Evolutionary conservation across 2,888 invertebrate species (phyloP).

Genomic region (Zygogramma bicolorata): DNA sequence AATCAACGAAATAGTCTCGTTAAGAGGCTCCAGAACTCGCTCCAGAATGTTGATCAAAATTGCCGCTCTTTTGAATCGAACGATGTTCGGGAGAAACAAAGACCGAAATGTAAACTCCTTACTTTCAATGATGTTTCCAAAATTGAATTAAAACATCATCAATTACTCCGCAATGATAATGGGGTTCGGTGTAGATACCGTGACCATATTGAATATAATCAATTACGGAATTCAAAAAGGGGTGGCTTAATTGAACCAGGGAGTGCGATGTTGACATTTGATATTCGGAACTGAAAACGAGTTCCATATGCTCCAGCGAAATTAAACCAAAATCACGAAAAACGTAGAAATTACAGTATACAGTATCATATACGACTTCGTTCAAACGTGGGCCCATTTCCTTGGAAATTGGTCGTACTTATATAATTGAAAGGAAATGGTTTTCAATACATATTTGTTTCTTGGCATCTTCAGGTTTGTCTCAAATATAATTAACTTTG

Average conservation of each 20-base stretch:
- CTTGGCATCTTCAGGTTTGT: no score
- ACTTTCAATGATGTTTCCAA: background rate
- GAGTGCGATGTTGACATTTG: slow-evolving; percentile 30
- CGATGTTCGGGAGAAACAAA: background rate
- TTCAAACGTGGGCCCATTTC: no score
- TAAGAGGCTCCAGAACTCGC: no score
- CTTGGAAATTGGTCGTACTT: no score
- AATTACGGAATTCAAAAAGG: slow-evolving; percentile 35
- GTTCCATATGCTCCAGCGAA: background rate
- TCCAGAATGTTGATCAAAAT: no score
- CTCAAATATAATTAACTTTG: no score
- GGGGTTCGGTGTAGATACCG: slow-evolving; percentile 5
- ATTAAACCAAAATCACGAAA: no score
- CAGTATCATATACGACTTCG: no score
- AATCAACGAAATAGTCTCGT: no score
- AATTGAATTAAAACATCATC: slow-evolving; percentile 9
- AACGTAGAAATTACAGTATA: no score
- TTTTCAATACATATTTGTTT: no score
- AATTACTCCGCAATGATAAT: slow-evolving; percentile 1
- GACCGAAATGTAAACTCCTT: background rate
- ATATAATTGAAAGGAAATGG: no score
- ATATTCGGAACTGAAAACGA: background rate
- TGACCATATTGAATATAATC: slow-evolving; percentile 37
- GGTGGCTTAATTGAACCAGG: slow-evolving; percentile 33
- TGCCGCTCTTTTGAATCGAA: background rate